Base-by-base conservation (phyloP, 2,888 invertebrate genomes). In the Andrena minutula region DNA sequence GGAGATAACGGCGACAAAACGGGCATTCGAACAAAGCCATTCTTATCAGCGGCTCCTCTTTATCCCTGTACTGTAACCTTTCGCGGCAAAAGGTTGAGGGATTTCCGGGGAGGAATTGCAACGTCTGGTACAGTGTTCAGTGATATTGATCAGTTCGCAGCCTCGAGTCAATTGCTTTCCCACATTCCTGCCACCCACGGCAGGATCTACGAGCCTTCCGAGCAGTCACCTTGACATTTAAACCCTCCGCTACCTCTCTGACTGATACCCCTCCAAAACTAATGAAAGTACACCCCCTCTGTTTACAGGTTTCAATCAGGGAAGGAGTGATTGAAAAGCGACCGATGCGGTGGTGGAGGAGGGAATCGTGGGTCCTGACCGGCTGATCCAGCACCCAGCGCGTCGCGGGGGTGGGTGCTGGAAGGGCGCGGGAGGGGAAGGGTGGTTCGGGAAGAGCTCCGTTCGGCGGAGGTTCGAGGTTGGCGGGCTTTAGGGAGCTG, bases 401-500 rank as follows among this genome's bases (percentile, higher is more conserved):
- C 26, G 35, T 10, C 41, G 30, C 53, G 64, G 26, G 56, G 58
- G 35, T 26, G 65, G 51, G 8, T 23, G 51, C 28, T 7, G 10
- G 23, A 26, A 7, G 49, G 35, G 12, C 49, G n/a, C 0, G 35
- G 5, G 0, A n/a, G 49, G 2, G 47, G 26, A 23, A 26, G 30
- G 3, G 64, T 20, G 26, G 10, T 23, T n/a, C 20, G 60, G 26
- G 58, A 72, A 60, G 28, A 23, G 35, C 35, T 26, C n/a, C 32
- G 16, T n/a, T 23, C 23, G 56, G n/a, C 16, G 64, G 73, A 64
- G 71, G 20, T 65, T 76, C 65, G 65, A 76, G 76, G 47, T 65
- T 69, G 80, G 61, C 75, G 71, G 74, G 75, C 61, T 66, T 86
- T 86, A 74, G 75, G 65, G 79, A 74, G 75, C 69, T 75, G 86